Conservation (phyloP, 1,140 invertebrate genomes). For the Cherax quadricarinatus region DNA sequence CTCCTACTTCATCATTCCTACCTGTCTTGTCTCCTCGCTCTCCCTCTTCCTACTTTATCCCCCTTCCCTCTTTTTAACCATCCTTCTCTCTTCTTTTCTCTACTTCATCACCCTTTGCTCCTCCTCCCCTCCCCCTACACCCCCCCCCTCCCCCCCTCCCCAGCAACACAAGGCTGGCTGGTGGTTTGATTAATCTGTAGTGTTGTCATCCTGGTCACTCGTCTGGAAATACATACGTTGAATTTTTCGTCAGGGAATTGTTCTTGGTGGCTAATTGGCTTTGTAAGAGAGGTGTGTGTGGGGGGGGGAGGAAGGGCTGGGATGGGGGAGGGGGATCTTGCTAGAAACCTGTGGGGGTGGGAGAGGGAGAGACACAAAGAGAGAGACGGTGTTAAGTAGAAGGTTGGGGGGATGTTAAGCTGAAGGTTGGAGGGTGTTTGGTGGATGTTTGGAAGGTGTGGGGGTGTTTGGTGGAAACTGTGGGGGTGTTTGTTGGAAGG, state of each 20-base stretch:
- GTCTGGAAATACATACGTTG: slow-evolving; percentile 30
- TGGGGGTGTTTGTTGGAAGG: too few species aligned
- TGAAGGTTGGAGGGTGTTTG: too few species aligned
- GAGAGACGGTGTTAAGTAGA: too few species aligned
- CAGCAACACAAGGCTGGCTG: neutral
- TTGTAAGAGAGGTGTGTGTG: neutral
- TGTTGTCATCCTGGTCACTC: neutral
- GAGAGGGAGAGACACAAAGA: neutral
- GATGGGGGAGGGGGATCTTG: neutral
- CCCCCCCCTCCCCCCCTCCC: too few species aligned
- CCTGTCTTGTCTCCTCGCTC: too few species aligned
- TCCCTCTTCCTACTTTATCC: too few species aligned
- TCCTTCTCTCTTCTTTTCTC: neutral
- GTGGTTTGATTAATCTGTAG: slow-evolving; percentile 40
- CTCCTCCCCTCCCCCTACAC: neutral
- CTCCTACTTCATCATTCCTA: too few species aligned
- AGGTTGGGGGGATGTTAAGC: neutral
- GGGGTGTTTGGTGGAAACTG: too few species aligned
- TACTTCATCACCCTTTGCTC: neutral
- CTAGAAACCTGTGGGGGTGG: neutral
- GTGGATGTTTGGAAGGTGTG: too few species aligned
- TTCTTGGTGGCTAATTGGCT: slow-evolving; percentile 37
- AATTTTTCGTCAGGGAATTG: slow-evolving; percentile 31
- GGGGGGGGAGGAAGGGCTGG: neutral
- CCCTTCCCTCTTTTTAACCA: neutral